Base-by-base conservation (phyloP, 2,113 vertebrate genomes). In the Petromus typicus region DNA sequence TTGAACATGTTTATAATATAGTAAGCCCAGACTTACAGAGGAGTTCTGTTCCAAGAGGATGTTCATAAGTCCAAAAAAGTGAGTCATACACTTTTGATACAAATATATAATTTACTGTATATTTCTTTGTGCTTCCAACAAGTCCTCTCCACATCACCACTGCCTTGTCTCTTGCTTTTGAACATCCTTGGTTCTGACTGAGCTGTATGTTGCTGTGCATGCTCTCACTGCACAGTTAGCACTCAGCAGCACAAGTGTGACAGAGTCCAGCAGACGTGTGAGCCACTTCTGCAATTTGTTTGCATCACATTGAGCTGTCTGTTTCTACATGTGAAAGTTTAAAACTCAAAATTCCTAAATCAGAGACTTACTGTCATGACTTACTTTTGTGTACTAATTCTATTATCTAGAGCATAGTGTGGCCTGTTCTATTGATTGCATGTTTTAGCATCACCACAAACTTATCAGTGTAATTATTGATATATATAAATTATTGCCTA, bases 381-480 rank as follows among this genome's bases (percentile, higher is more conserved):
- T n/a, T 51, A 75, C 25, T 5, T 75, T 17, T 48, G 23, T 30
- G 27, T 67, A 34, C 18, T 48, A 59, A 40, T n/a, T 37, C 16
- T 17, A 83, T 37, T 43, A 59, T 82, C 32, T 75, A 37, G 23
- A 18, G 43, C 94, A 75, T 56, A 25, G 34, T 56, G 8, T 34
- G 57, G 25, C 5, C 13, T 48, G 7, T 76, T 91, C 14, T 67
- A 51, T 22, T 92, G 67, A 76, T 40, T 51, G 34, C 10, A 82
- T 32, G 34, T 40, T 83, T 92, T 75, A 83, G 67, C 87, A 48
- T n/a, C 84, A 51, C 40, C 82, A 67, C 34, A 82, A 88, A 75
- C 23, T n/a, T 6, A 82, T 27, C 30, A 56, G 32, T 48, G 56
- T 82, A 66, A 91, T 48, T 59, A 87, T 22, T 75, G 27, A 80